Evolutionary conservation across 2,888 invertebrate genomes (phyloP).

Genomic region (Allacma fusca): DNA sequence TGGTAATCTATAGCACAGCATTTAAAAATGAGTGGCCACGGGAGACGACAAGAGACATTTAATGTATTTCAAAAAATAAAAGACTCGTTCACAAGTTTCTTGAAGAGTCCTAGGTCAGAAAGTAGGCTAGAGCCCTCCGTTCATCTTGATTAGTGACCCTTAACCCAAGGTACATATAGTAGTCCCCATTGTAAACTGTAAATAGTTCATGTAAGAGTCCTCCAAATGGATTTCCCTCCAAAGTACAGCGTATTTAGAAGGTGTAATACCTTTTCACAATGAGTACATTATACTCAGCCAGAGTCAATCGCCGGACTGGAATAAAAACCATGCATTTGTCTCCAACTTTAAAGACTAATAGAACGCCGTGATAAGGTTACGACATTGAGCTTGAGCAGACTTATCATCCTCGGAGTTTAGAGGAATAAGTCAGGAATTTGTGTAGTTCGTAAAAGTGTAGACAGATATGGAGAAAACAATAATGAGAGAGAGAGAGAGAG

Average conservation of each 20-base stretch:
- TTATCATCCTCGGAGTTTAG: slow-evolving; percentile 29
- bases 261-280: background rate
- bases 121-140: background rate
- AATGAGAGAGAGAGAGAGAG: background rate
- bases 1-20: slow-evolving; percentile 19
- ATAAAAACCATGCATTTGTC: slow-evolving; percentile 31
- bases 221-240: slow-evolving; percentile 34
- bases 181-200: slow-evolving; percentile 20
- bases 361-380: slow-evolving; percentile 31
- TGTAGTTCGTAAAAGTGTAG: slow-evolving; percentile 30
- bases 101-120: background rate
- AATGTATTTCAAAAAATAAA: background rate
- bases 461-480: slow-evolving; percentile 26
- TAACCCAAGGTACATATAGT: background rate
- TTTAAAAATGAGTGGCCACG: slow-evolving; percentile 12
- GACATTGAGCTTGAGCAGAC: slow-evolving; percentile 32
- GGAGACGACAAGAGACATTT: slow-evolving; percentile 1
- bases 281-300: background rate
- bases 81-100: background rate
- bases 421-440: slow-evolving; percentile 31
- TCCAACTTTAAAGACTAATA: slow-evolving; percentile 27
- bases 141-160: background rate
- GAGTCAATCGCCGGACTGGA: slow-evolving; percentile 4
- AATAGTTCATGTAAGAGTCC: slow-evolving; percentile 40
- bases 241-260: background rate